Evolutionary conservation across 2,888 invertebrate species (phyloP), one percentile per base, ranked within the genome.

Genomic region (Dimorphilus gyrociliatus): DNA sequence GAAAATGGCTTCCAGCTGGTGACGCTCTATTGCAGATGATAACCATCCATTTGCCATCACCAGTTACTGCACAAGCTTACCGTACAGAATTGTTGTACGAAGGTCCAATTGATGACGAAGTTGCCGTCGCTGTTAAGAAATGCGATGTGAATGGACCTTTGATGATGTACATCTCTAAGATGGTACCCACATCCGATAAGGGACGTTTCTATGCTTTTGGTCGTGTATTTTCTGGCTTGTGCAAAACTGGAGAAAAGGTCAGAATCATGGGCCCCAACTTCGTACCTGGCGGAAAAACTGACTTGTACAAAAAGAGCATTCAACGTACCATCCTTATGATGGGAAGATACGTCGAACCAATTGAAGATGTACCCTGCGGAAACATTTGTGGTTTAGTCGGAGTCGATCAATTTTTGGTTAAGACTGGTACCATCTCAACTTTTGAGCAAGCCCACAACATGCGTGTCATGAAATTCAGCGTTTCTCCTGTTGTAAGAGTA

Each of bases 161-260:
- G 35, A 97, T 99, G 92, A 99, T 99, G 97, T 99, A 99, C 74
- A 74, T 99, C 46, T 90, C 90, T 29, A 99, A 99, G 70, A 99
- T 99, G 97, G 97, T 99, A 63, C 97, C 97, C 46, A 99, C 97
- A 12, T 79, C 86, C 10, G 97, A 99, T 67, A 99, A 99, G 71
- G 97, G 97, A 40, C 81, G 97, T 62, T 99, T 99, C 78, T 99
- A 92, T 67, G 97, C 97, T 38, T 99, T 99, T 65, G 97, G 97
- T 29, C 90, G 97, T 68, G 97, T 99, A 18, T 99, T 99, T 73
- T 82, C 94, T 47, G 97, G 97, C 53, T 85, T 79, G 66, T 72
- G 81, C 6, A 48, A 54, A 19, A 68, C 68, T 35, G 68, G 68
- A 34, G 59, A 61, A 56, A 69, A 69, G 46, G 88, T 85, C 38